Evolutionary conservation across 1,140 invertebrate species (phyloP).

Genomic region (Sycophila sp.): DNA sequence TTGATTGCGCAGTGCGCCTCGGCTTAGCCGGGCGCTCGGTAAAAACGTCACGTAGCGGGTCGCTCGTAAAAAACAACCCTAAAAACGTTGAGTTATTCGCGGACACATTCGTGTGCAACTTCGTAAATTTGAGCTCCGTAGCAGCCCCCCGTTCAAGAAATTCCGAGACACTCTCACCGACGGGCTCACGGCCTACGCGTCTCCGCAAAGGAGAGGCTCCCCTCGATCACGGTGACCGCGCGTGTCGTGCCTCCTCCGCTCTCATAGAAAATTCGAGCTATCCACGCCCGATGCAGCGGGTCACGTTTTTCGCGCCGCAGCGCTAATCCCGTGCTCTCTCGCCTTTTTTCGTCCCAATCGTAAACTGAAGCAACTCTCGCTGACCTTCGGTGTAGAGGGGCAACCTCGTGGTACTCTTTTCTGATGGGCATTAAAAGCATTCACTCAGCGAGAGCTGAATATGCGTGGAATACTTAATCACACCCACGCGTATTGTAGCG

Average conservation of each 20-base stretch:
- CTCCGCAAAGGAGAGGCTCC: too few species aligned
- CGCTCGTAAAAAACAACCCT: slow-evolving; percentile 23
- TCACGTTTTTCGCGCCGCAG: slow-evolving; percentile 40
- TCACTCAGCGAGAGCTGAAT: slow-evolving; percentile 31
- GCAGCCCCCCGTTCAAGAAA: too few species aligned
- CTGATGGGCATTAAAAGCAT: slow-evolving; percentile 41
- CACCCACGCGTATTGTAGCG: too few species aligned
- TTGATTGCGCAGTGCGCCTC: too few species aligned
- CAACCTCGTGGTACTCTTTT: slow-evolving; percentile 39
- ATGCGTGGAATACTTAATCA: slow-evolving; percentile 41
- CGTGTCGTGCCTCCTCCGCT: neutral
- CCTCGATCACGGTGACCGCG: too few species aligned
- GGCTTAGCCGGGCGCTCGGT: neutral
- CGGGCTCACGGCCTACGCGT: neutral
- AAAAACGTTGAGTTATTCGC: slow-evolving; percentile 34
- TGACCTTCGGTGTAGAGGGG: slow-evolving; percentile 1
- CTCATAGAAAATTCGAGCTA: too few species aligned
- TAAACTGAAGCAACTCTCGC: too few species aligned
- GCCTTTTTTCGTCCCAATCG: neutral
- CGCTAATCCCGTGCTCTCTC: neutral
- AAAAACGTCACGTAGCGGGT: slow-evolving; percentile 9
- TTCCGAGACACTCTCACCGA: neutral
- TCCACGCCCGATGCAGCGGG: slow-evolving; percentile 41
- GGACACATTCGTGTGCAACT: slow-evolving; percentile 10
- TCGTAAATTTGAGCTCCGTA: slow-evolving; percentile 23